A percentile compares a stretch with the other conserved stretches of the same genome.
These are phyloP conservation scores for roundworm (Caenorhabditis elegans) DNA, from an alignment of 1,140 invertebrate species.

Conservation along the genomic window DNA sequence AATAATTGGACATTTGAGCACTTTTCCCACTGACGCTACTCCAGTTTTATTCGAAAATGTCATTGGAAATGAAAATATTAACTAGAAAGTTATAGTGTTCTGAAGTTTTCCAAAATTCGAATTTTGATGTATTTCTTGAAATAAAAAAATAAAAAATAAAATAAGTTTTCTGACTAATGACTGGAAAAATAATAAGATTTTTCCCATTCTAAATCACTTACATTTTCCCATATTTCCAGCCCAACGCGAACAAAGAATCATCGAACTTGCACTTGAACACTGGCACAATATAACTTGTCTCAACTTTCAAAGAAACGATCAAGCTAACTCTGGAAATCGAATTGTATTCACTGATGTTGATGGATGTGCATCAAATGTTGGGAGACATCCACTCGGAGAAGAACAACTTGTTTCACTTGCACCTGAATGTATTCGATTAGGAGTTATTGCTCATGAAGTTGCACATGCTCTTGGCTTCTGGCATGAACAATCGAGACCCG, in stretches of 20 bases:
- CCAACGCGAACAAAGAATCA: constrained; percentile 61
- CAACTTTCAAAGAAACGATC: constrained; percentile 59
- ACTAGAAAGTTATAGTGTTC: too few relatives aligned
- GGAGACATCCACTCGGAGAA: constrained; percentile 64
- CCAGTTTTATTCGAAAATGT: too few relatives aligned
- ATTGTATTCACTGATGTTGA: constrained; percentile 66
- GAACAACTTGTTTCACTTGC: constrained; percentile 66
- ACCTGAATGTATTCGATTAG: constrained; percentile 66
- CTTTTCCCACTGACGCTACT: too few relatives aligned
- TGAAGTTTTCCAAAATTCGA: too few relatives aligned
- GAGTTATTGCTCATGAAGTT: constrained; percentile 67
- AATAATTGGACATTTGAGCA: too few relatives aligned
- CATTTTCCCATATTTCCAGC: too few relatives aligned
- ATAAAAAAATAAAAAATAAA: too few relatives aligned
- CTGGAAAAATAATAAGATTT: too few relatives aligned
- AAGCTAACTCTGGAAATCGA: constrained; percentile 42
- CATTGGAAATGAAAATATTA: too few relatives aligned
- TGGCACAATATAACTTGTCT: constrained; percentile 66
- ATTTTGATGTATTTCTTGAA: too few relatives aligned
- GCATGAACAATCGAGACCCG: constrained; percentile 66
- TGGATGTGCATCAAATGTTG: constrained; percentile 64
- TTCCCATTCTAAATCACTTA: too few relatives aligned
- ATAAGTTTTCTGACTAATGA: too few relatives aligned
- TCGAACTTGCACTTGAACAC: constrained; percentile 65
- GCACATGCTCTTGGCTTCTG: constrained; percentile 67